Conservation (phyloP, 2,888 invertebrate species). For the Lycophotia porphyrea region DNA sequence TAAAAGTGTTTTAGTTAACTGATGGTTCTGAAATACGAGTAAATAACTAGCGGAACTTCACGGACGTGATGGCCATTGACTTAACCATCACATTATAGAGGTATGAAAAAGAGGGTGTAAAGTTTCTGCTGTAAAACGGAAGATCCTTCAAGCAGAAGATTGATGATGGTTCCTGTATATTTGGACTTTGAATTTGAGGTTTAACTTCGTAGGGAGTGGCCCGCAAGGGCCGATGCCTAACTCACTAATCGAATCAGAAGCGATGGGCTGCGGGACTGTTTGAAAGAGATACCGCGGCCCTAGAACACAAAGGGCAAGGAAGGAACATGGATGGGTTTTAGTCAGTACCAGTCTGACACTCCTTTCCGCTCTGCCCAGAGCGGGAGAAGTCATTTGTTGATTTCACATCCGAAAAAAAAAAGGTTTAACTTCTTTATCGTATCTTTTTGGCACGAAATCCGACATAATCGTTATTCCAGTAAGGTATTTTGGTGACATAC, state of each 20-base stretch:
- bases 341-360: too few relatives aligned
- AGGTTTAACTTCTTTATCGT: not conserved
- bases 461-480: not conserved
- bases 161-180: not conserved
- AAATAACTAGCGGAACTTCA: not conserved
- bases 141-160: not conserved
- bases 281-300: too few relatives aligned
- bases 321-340: too few relatives aligned
- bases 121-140: not conserved
- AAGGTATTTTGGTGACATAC: conserved; percentile 69
- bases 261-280: too few relatives aligned
- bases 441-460: not conserved
- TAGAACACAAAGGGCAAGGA: too few relatives aligned
- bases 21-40: not conserved
- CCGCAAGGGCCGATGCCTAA: too few relatives aligned
- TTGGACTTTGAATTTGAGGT: not conserved
- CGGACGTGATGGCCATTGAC: not conserved
- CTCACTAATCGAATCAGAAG: too few relatives aligned
- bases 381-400: too few relatives aligned
- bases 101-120: not conserved
- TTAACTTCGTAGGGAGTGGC: too few relatives aligned
- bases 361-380: too few relatives aligned
- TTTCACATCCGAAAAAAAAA: too few relatives aligned
- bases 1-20: not conserved
- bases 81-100: not conserved